Evolutionary conservation across 2,888 invertebrate species (phyloP), one percentile per base, ranked within the genome.

Genomic region (Dasypogon diadema): DNA sequence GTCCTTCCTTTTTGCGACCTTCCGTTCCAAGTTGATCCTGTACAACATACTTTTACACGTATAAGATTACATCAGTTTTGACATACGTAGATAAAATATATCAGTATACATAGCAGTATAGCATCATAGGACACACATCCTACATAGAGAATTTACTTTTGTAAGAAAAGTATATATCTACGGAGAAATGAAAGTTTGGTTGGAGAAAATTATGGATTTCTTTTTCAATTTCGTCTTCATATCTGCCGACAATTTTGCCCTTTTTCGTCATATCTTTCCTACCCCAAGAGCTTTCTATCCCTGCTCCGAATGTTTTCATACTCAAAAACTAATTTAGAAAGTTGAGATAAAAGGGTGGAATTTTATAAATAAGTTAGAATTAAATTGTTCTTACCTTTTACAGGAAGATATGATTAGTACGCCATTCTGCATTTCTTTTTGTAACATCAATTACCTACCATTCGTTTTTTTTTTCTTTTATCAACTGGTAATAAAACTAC

Each of bases 1-100:
- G 68, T 68, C 68, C 68, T 68, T 68, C 24, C 68, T 14, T 68
- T 48, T 46, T 26, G 56, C 56, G 56, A 56, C 56, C 56, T 56
- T 56, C 56, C 56, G 56, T 14, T 56, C 26, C 56, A 26, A 26
- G 56, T 26, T 56, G 56, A 12, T 56, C 14, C 56, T 56, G 56
- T 30, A 56, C 56, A 56, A 56, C 56, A 56, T 56, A 56, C 56
- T 56, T 56, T 56, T 30, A 56, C 30, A 56, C 56, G 56, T 56
- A 56, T 56, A 56, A 56, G 56, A 56, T 56, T 56, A 56, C 56
- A 56, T 56, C 54, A 54, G 16, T 56, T 56, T 56, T 56, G 56
- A 56, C 56, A 24, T 56, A 26, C 56, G 56, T 56, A 56, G 56
- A 56, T 56, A 56, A 56, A 56, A 56, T 26, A 56, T 56, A 22